A percentile compares a stretch with the other conserved stretches of the same genome.
Evolutionary conservation across 2,888 invertebrate genomes (phyloP).

Genomic region (Anorthoa munda): DNA sequence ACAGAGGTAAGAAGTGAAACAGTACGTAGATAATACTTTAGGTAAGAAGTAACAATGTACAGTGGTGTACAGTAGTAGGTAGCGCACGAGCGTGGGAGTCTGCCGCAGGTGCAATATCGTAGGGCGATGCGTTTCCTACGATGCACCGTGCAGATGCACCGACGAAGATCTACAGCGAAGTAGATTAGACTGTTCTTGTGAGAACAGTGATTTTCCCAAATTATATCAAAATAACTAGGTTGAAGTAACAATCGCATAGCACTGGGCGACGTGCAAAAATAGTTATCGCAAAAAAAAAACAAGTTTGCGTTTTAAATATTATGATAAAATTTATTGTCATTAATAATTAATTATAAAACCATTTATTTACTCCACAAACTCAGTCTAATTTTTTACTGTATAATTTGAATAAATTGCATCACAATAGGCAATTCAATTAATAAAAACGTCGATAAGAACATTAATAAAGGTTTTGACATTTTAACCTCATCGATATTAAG

Average conservation of each 20-base stretch:
- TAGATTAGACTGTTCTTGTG: constrained; percentile 19
- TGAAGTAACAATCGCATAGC: background rate
- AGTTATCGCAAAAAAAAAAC: no score
- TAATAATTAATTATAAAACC: background rate
- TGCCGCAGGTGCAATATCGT: constrained; percentile 85
- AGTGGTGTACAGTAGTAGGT: constrained; percentile 54
- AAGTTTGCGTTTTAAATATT: no score
- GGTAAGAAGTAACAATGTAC: constrained; percentile 40
- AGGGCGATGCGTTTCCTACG: constrained; percentile 80
- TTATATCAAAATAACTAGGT: no score
- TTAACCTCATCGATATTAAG: constrained; percentile 15
- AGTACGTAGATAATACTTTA: background rate
- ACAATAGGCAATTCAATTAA: constrained; percentile 19
- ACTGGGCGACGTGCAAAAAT: no score
- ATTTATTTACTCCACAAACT: background rate
- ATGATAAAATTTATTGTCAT: background rate
- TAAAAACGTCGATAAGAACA: constrained; percentile 28
- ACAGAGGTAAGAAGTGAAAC: constrained; percentile 42
- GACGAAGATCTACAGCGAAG: constrained; percentile 69
- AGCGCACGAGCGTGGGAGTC: constrained; percentile 85
- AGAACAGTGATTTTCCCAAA: background rate
- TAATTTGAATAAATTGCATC: constrained; percentile 7
- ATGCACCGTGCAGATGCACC: constrained; percentile 81
- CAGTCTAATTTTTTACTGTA: background rate
- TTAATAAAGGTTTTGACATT: constrained; percentile 28